Conservation (phyloP, 1,140 invertebrate genomes). For the Sycophila sp. region DNA sequence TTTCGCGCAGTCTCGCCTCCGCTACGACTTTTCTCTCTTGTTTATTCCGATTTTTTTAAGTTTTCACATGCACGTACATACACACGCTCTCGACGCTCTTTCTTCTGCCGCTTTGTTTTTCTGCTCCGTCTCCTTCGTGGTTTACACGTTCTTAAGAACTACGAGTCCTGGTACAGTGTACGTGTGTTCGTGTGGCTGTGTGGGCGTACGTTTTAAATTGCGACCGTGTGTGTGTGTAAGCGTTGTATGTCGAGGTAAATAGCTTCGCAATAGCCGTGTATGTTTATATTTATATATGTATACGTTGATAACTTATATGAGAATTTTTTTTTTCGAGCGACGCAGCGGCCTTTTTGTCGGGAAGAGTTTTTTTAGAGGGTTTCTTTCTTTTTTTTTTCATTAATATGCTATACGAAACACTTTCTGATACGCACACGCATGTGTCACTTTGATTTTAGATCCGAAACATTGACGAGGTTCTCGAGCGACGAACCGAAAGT, state of each 20-base stretch:
- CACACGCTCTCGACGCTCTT: not conserved
- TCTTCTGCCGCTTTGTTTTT: not conserved
- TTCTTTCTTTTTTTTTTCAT: not conserved
- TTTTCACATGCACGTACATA: not conserved
- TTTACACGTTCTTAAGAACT: slow-evolving; percentile 10
- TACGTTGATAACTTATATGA: slow-evolving; percentile 25
- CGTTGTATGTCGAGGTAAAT: too few species aligned
- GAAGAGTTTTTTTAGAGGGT: slow-evolving; percentile 28
- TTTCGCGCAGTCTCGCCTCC: not conserved
- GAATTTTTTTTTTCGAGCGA: slow-evolving; percentile 11
- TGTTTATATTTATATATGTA: slow-evolving; percentile 36
- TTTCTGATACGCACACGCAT: not conserved
- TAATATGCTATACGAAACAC: not conserved
- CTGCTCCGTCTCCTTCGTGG: too few species aligned
- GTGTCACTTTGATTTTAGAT: too few species aligned
- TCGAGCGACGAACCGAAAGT: too few species aligned
- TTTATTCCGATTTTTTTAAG: not conserved
- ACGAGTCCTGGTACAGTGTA: slow-evolving; percentile 2
- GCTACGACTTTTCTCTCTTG: too few species aligned
- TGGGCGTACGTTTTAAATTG: too few species aligned
- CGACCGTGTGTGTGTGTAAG: too few species aligned
- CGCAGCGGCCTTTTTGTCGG: slow-evolving; percentile 29
- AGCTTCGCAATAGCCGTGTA: slow-evolving; percentile 18
- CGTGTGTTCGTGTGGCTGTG: too few species aligned
- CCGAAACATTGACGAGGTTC: too few species aligned